These are phyloP conservation scores for Limnephilus lunatus DNA, from an alignment of 2,888 invertebrate genomes.

Conservation along the genomic window DNA sequence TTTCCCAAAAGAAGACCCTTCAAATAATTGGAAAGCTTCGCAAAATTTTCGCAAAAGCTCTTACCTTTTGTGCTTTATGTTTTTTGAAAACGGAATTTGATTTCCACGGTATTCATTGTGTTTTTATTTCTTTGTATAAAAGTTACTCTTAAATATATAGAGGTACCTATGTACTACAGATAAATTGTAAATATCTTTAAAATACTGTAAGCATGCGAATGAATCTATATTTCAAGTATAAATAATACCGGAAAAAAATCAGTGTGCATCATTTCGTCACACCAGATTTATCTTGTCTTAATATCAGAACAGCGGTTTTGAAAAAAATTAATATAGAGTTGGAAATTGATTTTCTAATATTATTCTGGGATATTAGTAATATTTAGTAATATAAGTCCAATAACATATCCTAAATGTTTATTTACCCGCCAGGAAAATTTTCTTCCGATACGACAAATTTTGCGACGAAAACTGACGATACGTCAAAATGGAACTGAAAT, in stretches of 20 bases:
- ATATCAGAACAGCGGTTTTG: no score
- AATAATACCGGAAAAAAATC: neutral
- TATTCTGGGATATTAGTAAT: no score
- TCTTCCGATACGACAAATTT: no score
- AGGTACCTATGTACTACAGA: neutral
- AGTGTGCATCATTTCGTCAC: no score
- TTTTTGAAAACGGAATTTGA: conserved; percentile 34
- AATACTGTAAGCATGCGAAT: neutral
- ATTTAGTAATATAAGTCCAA: no score
- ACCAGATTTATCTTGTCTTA: no score
- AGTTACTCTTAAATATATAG: neutral
- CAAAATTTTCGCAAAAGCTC: conserved; percentile 57
- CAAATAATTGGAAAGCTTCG: conserved; percentile 66
- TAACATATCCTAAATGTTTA: no score
- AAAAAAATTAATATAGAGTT: no score
- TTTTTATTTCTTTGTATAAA: neutral
- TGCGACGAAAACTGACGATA: no score
- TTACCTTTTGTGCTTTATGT: conserved; percentile 49
- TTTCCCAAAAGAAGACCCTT: conserved; percentile 60
- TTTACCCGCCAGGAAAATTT: no score
- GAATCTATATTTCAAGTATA: neutral
- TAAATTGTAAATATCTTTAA: neutral
- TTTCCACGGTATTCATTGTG: conserved; percentile 6
- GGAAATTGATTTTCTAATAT: no score
- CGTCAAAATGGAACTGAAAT: no score